Evolutionary conservation across 1,140 invertebrate genomes (phyloP), one percentile per base, ranked within the genome.

Genomic region (Metopolophium dirhodum): DNA sequence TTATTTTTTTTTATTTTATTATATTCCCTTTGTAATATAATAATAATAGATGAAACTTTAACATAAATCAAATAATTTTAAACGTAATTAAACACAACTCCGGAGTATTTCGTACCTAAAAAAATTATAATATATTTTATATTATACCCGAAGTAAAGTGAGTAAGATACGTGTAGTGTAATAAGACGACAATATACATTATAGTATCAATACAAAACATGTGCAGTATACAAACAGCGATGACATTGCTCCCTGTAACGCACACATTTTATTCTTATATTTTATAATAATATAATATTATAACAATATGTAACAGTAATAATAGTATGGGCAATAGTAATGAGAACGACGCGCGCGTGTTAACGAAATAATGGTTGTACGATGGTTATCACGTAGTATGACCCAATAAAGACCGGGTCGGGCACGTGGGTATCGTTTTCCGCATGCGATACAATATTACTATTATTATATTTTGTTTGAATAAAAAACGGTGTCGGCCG

Each of bases 371-470:
- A 77, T 30, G 45, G 41, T 41, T 47, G 14, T 45, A n/a, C 45
- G 85, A 87, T 87, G 30, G 45, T 45, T 47, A 87, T 87, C 85
- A n/a, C 30, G 85, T 54, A 41, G 41, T 41, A 51, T 86, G 85
- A 87, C 85, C 85, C 85, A 87, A 87, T 87, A 87, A 86, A 26
- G 26, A 30, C 37, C 45, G 6, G 45, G 85, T 45, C 85, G 41
- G 41, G 45, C 45, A 87, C 85, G 85, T 87, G 85, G 85, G 85
- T 87, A 87, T 87, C 41, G 85, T 87, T 87, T 87, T 87, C 85
- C 85, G 26, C 85, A 30, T 45, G 41, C 85, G 45, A 30, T 87
- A 87, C 85, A 30, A 47, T 87, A 49, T 49, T 47, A 49, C 30
- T 87, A 87, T 49, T n/a, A 49, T 87, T 49, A 87, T 26, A 18